These are phyloP conservation scores for Catagonus wagneri DNA, from an alignment of 2,113 vertebrate genomes.

Conservation along the genomic window DNA sequence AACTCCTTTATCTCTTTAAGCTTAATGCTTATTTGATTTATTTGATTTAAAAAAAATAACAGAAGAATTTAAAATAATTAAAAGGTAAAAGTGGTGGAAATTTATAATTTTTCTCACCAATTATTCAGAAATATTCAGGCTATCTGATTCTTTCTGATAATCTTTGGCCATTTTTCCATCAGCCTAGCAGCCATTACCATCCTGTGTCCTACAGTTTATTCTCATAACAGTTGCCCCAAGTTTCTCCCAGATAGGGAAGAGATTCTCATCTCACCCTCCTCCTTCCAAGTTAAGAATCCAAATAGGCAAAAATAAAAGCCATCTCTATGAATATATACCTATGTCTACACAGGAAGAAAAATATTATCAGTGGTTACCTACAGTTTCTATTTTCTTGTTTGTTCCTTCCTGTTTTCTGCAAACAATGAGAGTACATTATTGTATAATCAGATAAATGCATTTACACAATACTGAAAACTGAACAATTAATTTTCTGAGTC, in stretches of 20 bases:
- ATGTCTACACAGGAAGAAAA: not conserved
- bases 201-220: not conserved
- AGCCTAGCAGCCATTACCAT: not conserved
- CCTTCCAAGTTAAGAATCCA: not conserved
- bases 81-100: conserved; percentile 14
- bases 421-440: conserved; percentile 30
- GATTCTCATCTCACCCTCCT: not conserved
- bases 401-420: conserved; percentile 49
- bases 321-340: not conserved
- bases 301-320: conserved; percentile 53
- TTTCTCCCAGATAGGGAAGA: conserved; percentile 35
- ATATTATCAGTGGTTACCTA: not conserved
- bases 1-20: conserved; percentile 35
- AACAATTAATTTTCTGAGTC: conserved; percentile 66
- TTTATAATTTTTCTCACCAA: conserved; percentile 11
- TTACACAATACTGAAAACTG: conserved; percentile 49
- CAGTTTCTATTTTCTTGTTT: conserved; percentile 37
- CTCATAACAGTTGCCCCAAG: conserved; percentile 18
- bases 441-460: conserved; percentile 64
- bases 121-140: conserved; percentile 25
- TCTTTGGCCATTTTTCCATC: conserved; percentile 25
- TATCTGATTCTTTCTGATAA: not conserved
- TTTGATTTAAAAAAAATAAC: conserved; percentile 54
- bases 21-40: conserved; percentile 25
- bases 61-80: conserved; percentile 44